Evolutionary conservation across 2,888 invertebrate species (phyloP).

Genomic region (Eristalinus sepulchralis): DNA sequence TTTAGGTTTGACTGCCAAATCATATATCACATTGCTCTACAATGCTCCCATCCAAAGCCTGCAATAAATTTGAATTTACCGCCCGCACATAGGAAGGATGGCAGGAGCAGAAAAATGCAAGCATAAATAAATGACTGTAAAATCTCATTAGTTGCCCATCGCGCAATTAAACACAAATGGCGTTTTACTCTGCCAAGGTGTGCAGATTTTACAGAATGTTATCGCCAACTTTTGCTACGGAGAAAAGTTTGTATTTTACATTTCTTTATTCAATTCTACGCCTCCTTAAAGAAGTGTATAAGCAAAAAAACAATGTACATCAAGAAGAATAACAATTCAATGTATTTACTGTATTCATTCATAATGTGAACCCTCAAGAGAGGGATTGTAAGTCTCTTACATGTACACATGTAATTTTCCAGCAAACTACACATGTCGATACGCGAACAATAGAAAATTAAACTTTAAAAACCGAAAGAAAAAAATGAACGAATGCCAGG

Average conservation of each 20-base stretch:
- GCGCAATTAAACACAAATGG: conserved; percentile 80
- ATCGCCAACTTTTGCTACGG: conserved; percentile 16
- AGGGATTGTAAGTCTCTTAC: neutral
- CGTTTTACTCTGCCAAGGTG: conserved; percentile 72
- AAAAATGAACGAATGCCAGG: conserved; percentile 25
- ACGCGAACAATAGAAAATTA: conserved; percentile 26
- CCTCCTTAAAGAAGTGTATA: neutral
- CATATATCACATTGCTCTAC: conserved; percentile 49
- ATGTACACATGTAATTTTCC: neutral
- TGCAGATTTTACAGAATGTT: conserved; percentile 30
- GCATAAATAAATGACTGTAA: conserved; percentile 56
- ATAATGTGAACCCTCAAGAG: neutral
- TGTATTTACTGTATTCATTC: neutral
- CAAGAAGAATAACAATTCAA: conserved; percentile 1
- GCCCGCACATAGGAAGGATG: conserved; percentile 47
- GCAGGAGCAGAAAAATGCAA: conserved; percentile 43
- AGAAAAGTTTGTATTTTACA: neutral
- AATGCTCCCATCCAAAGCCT: conserved; percentile 28
- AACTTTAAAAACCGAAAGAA: conserved; percentile 4
- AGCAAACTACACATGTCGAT: neutral
- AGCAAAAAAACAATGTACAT: neutral
- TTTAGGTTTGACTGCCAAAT: conserved; percentile 59
- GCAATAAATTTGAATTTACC: conserved; percentile 53
- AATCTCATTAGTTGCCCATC: conserved; percentile 78
- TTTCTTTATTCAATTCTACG: neutral